Conservation (phyloP, 1,140 invertebrate species). For the Nasonia vitripennis region DNA sequence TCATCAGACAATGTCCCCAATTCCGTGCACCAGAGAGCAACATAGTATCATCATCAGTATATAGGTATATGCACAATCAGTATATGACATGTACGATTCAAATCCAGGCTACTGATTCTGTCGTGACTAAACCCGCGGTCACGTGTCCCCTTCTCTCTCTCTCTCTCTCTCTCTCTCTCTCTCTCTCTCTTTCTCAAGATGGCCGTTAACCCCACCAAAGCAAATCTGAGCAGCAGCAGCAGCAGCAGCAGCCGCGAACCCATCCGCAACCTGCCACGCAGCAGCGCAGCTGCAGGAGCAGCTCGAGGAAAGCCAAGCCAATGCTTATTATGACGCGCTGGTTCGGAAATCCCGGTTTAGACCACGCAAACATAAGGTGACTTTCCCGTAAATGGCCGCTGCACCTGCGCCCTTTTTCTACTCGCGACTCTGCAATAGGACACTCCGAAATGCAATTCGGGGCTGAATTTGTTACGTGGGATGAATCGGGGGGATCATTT, state of each 20-base stretch:
- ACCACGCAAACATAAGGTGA: not conserved
- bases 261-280: not conserved
- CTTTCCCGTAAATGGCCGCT: not conserved
- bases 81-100: not conserved
- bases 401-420: not conserved
- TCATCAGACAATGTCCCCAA: not conserved
- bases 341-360: not conserved
- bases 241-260: not conserved
- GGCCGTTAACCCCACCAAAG: not conserved
- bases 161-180: not conserved
- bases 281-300: no score
- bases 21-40: not conserved
- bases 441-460: not conserved
- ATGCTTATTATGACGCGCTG: not conserved
- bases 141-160: not conserved
- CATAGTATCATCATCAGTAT: not conserved
- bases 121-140: not conserved
- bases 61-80: not conserved
- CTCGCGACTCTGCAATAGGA: not conserved
- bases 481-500: no score
- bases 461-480: not conserved
- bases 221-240: not conserved
- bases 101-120: not conserved
- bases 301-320: not conserved
- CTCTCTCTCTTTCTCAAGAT: not conserved